Base-by-base conservation (phyloP, 2,113 vertebrate genomes). In the Pipa parva region DNA sequence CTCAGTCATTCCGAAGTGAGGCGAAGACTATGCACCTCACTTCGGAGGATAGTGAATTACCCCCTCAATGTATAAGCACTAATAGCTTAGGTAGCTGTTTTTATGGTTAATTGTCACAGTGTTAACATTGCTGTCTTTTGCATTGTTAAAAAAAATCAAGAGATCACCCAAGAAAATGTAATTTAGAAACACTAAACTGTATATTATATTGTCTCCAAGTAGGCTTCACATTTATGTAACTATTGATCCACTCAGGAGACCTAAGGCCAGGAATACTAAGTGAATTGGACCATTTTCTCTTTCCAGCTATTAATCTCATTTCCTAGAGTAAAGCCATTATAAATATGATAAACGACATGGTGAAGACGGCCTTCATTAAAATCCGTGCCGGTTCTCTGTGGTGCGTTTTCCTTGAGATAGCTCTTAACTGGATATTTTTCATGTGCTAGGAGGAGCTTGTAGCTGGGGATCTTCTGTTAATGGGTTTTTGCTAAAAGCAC, bases 171-270 rank as follows among this genome's bases (percentile, higher is more conserved):
- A 33, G 75, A 75, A 51, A 64, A 66, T 71, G 54, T 49, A 21
- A 63, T 73, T 63, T 42, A 45, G 59, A 73, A 76, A 77, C 64
- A 72, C 72, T 58, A 36, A 76, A 69, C 15, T 55, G 71, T 73
- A 73, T 57, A 63, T 74, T 64, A 73, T 71, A 77, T 74, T 79
- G 75, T 75, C 80, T 1, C 75, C n/a, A 66, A 77, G 76, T 59
- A 80, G 75, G 72, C 77, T 67, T 28, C 60, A 73, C 61, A 71
- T 57, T 77, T 82, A 74, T 72, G 76, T 74, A 81, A 79, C 77
- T 83, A 85, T 84, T 75, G 82, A 85, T 81, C 77, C 77, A 64
- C 68, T 74, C 71, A 82, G 80, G 80, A 77, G 63, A 67, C 71
- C 70, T 83, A 83, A 85, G 78, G 82, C 81, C 77, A 76, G 59